phyloP scores from a whole-genome alignment of 2,797 vertebrate species.

The Oceanodroma leucorhoa region DNA sequence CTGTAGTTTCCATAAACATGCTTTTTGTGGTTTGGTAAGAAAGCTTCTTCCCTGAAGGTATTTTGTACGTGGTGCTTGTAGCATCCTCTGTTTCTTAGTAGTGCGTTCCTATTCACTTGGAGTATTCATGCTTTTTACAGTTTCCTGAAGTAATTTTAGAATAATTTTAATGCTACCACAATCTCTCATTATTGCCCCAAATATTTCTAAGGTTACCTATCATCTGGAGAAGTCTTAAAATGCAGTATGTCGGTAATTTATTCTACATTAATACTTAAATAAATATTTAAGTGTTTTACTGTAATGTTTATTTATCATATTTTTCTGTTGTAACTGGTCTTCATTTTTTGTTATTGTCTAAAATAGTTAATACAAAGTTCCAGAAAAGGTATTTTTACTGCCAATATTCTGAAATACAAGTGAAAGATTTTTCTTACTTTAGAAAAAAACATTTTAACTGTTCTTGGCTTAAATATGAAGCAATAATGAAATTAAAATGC shows the following conservation, averaged over 20 bases:
- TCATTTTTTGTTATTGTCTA: not conserved
- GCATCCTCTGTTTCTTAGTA: not conserved
- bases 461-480: not conserved
- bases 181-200: not conserved
- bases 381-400: not conserved
- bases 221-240: not conserved
- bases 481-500: not conserved
- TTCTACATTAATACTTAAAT: not conserved
- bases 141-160: not conserved
- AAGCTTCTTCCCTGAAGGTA: slow-evolving; percentile 10
- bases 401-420: not conserved
- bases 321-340: not conserved
- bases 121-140: not conserved
- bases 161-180: not conserved
- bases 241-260: not conserved
- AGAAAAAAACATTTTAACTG: not conserved
- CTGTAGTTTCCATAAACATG: slow-evolving; percentile 38
- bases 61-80: not conserved
- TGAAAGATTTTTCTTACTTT: not conserved
- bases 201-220: not conserved
- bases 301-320: not conserved
- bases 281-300: slow-evolving; percentile 17
- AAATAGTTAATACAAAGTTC: not conserved
- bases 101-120: not conserved
- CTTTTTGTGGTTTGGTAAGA: slow-evolving; percentile 34